Evolutionary conservation across 1,140 invertebrate genomes (phyloP).

Genomic region (Bilobella aurantiaca): DNA sequence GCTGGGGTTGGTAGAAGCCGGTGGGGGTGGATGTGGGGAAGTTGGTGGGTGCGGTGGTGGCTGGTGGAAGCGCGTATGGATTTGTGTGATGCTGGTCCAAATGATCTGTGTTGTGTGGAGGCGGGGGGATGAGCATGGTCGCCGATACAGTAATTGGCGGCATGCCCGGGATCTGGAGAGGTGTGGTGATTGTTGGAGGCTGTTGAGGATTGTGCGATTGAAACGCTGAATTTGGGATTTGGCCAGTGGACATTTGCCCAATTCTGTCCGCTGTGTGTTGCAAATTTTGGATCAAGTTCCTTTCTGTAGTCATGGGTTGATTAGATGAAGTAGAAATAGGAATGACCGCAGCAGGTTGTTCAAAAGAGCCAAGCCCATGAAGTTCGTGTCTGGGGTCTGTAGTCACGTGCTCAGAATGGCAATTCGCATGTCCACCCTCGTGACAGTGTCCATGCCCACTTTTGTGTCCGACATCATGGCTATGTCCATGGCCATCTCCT

Average conservation of each 20-base stretch:
- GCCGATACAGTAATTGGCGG: conserved; percentile 69
- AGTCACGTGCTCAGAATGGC: too few relatives aligned
- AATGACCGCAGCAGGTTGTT: neutral
- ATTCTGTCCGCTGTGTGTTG: too few relatives aligned
- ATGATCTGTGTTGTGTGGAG: neutral
- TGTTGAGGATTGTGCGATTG: neutral
- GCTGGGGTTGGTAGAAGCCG: conserved; percentile 8
- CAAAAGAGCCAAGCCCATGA: neutral
- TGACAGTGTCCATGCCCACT: conserved; percentile 1
- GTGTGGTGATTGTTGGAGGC: conserved; percentile 48
- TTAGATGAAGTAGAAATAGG: neutral
- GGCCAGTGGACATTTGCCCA: too few relatives aligned
- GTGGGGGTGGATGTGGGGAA: neutral
- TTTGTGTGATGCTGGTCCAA: neutral
- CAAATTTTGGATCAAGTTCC: too few relatives aligned
- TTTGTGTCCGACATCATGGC: too few relatives aligned
- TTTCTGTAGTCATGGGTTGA: neutral
- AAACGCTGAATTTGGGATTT: neutral
- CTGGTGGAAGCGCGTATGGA: conserved; percentile 4
- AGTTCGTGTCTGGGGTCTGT: neutral
- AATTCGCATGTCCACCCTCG: too few relatives aligned
- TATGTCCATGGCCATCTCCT: neutral
- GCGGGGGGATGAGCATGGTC: conserved; percentile 42
- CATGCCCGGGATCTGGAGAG: conserved; percentile 65
- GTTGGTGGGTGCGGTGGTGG: conserved; percentile 4